These are phyloP conservation scores for Trypoxylus dichotomus DNA, from an alignment of 1,140 invertebrate genomes.

Conservation along the genomic window DNA sequence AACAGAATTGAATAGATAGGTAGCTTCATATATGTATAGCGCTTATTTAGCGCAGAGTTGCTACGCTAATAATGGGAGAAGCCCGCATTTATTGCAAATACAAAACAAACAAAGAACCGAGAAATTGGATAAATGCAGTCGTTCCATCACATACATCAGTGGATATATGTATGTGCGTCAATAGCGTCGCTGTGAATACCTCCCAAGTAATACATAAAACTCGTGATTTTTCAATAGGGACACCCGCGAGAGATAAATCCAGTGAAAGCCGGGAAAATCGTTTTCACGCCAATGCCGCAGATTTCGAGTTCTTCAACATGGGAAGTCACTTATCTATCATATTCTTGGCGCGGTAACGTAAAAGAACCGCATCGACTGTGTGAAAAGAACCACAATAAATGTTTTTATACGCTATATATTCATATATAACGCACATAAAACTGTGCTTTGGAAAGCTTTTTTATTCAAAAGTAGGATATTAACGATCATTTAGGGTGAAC, in stretches of 20 bases:
- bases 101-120: too few species aligned
- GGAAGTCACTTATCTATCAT: constrained; percentile 30
- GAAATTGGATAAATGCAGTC: constrained; percentile 1
- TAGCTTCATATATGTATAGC: too few species aligned
- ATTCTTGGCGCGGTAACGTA: background rate
- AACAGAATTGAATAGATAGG: too few species aligned
- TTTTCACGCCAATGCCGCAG: constrained; percentile 27
- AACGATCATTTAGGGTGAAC: too few species aligned
- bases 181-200: background rate
- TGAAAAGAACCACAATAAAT: constrained; percentile 23
- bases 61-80: too few species aligned
- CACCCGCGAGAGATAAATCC: constrained; percentile 26
- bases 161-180: background rate
- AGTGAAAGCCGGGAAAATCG: constrained; percentile 20
- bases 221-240: constrained; percentile 28
- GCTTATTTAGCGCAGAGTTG: too few species aligned
- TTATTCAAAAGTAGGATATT: background rate
- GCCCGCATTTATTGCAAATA: background rate
- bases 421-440: background rate
- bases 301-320: constrained; percentile 21
- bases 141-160: constrained; percentile 11
- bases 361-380: background rate
- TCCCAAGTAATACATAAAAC: constrained; percentile 27
- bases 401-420: constrained; percentile 9
- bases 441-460: background rate